Conservation (phyloP, 1,140 invertebrate species). For the Globodera rostochiensis region DNA sequence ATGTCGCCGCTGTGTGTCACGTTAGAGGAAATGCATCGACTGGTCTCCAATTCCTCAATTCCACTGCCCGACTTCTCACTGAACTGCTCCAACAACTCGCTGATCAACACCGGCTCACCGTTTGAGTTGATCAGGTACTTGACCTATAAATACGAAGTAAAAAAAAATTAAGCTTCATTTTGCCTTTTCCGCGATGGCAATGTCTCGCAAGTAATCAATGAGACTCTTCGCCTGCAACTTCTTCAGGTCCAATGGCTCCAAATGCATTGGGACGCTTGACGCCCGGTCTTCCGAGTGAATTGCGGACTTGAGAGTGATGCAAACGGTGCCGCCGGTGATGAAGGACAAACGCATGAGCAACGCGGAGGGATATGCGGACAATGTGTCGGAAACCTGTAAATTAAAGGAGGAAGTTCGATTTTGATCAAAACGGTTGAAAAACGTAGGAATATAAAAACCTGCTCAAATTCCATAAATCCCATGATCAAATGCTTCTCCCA, state of each 20-base stretch:
- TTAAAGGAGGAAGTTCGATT: slow-evolving; percentile 7
- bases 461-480: slow-evolving; percentile 64
- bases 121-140: slow-evolving; percentile 63
- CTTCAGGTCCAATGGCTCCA: slow-evolving; percentile 63
- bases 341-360: slow-evolving; percentile 64
- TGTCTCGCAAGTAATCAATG: slow-evolving; percentile 52
- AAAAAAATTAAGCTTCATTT: slow-evolving; percentile 21
- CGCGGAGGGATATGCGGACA: slow-evolving; percentile 54
- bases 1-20: slow-evolving; percentile 65
- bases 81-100: slow-evolving; percentile 53
- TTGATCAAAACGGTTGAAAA: neutral
- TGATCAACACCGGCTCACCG: slow-evolving; percentile 50
- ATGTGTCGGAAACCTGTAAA: slow-evolving; percentile 46
- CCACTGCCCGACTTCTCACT: slow-evolving; percentile 33
- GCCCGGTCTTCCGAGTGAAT: slow-evolving; percentile 51
- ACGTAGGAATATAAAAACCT: slow-evolving; percentile 35
- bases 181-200: slow-evolving; percentile 55
- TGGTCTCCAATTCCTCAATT: slow-evolving; percentile 50
- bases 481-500: slow-evolving; percentile 62
- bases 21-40: slow-evolving; percentile 62
- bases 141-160: slow-evolving; percentile 36
- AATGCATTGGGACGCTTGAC: slow-evolving; percentile 58
- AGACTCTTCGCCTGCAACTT: slow-evolving; percentile 53
- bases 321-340: slow-evolving; percentile 64
- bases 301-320: slow-evolving; percentile 63